Percentiles rank a stretch among this genome's conserved stretches.
phyloP scores from a whole-genome alignment of 2,888 invertebrate species.

The Leptinotarsa peninsularis region DNA sequence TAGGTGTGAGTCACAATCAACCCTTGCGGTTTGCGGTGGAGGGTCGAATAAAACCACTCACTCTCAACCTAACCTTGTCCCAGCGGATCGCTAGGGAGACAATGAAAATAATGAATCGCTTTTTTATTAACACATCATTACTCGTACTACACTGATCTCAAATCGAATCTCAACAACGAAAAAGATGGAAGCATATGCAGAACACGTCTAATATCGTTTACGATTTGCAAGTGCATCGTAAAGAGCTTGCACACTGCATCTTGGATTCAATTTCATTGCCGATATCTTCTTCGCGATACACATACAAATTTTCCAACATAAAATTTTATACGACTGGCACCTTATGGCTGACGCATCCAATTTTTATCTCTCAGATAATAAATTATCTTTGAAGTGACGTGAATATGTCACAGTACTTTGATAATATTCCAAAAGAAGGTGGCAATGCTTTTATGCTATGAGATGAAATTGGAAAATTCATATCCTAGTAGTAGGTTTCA shows the following conservation, averaged over 20 bases:
- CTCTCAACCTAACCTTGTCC: no score
- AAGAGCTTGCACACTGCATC: slow-evolving; percentile 41
- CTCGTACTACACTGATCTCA: neutral
- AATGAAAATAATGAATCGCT: no score
- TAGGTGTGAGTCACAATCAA: no score
- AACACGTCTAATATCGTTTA: slow-evolving; percentile 50
- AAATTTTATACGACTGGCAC: slow-evolving; percentile 41
- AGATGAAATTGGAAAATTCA: neutral
- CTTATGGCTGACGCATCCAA: slow-evolving; percentile 28
- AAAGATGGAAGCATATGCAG: slow-evolving; percentile 38
- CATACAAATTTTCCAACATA: slow-evolving; percentile 44
- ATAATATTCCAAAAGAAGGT: neutral
- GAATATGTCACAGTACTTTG: slow-evolving; percentile 1
- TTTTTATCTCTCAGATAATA: slow-evolving; percentile 22
- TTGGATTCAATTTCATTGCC: slow-evolving; percentile 47
- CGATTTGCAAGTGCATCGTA: slow-evolving; percentile 44
- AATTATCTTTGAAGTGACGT: slow-evolving; percentile 19
- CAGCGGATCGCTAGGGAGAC: no score
- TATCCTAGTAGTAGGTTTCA: neutral
- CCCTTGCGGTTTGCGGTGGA: no score
- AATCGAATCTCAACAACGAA: neutral
- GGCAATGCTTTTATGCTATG: neutral
- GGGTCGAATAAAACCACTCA: no score
- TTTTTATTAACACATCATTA: neutral
- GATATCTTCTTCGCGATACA: slow-evolving; percentile 43